Evolutionary conservation across 2,797 vertebrate genomes (phyloP), one percentile per base, ranked within the genome.

Genomic region (Coracias cyanogaster): DNA sequence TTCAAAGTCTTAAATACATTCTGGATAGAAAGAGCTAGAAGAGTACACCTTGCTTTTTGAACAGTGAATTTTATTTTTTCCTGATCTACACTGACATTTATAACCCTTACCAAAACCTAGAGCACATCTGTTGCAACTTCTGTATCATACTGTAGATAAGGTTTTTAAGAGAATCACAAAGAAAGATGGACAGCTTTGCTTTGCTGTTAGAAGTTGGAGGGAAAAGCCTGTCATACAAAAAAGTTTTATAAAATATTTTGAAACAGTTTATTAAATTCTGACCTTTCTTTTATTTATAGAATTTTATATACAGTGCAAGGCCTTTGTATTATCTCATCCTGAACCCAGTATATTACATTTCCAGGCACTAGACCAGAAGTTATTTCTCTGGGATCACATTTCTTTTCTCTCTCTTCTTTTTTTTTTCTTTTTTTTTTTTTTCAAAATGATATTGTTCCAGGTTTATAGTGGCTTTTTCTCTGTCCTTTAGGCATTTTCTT

Each of bases 401-500:
- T 25, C 29, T 83, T 87, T 89, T 90, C 83, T 33, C 12, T 45
- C 2, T 16, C 17, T 46, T 4, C n/a, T 43, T 51, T 6, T 4
- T 71, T 82, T 37, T 33, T 43, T 48, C 6, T 4, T 71, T 82
- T 37, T 29, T 35, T 33, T 35, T 19, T 16, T 55, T 33, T 46
- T 48, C 39, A 41, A 66, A 64, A 62, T 5, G 2, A 51, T 83
- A 91, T 92, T 67, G 19, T 29, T 89, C 71, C 26, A 21, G 7
- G 79, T 93, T 94, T 71, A 77, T 26, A 86, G 49, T 41, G 43
- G 31, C 19, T n/a, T n/a, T n/a, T n/a, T n/a, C n/a, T n/a, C n/a
- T n/a, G n/a, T n/a, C n/a, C n/a, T n/a, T 94, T 66, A 89, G 48
- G 29, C 69, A n/a, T 33, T 93, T 94, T 35, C 29, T 89, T 96